These are phyloP conservation scores for Gnatocerus cornutus DNA, from an alignment of 2,888 invertebrate genomes.

Conservation along the genomic window DNA sequence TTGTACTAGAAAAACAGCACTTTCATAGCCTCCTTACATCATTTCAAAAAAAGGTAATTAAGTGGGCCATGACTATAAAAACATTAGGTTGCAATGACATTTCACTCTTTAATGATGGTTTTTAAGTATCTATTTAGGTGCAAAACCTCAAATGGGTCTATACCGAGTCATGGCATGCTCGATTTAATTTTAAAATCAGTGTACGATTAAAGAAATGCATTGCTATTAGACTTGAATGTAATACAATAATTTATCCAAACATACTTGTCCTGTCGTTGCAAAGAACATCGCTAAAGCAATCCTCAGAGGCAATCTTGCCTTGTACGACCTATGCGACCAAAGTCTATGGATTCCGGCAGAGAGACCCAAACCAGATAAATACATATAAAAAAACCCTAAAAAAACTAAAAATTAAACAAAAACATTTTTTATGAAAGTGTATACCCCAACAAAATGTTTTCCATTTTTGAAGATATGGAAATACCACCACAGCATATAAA, in stretches of 20 bases:
- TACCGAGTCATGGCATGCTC: no score
- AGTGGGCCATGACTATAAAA: no score
- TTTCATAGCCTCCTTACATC: no score
- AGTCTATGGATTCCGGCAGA: conserved; percentile 96
- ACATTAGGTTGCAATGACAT: no score
- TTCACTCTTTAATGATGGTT: no score
- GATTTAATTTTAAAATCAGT: no score
- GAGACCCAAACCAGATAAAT: conserved; percentile 85
- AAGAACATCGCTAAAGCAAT: conserved; percentile 86
- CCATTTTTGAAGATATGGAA: conserved; percentile 42
- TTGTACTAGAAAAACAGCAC: conserved; percentile 90
- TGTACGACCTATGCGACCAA: conserved; percentile 95
- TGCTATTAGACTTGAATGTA: no score
- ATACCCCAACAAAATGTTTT: conserved; percentile 56
- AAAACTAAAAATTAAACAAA: not conserved
- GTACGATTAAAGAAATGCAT: no score
- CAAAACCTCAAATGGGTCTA: no score
- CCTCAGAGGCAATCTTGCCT: conserved; percentile 89
- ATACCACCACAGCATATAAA: conserved; percentile 48
- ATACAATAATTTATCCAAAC: no score
- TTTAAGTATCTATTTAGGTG: no score
- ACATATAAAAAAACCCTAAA: conserved; percentile 65
- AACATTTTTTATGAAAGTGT: not conserved
- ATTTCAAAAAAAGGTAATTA: no score
- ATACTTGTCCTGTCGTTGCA: conserved; percentile 78